Base-by-base conservation (phyloP, 2,797 vertebrate species). In the Hydrolagus colliei region DNA sequence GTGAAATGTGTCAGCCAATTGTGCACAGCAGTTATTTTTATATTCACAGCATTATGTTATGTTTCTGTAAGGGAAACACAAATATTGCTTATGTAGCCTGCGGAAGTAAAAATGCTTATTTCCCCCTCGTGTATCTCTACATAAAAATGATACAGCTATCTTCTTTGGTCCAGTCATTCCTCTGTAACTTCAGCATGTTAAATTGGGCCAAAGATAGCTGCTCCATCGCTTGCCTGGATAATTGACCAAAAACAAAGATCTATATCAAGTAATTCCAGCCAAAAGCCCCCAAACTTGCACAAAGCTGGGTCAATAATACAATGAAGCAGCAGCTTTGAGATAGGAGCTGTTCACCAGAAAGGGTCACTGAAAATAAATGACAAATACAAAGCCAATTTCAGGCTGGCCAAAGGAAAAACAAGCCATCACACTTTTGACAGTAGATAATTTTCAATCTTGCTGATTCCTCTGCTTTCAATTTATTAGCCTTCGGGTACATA, bases 311-410 rank as follows among this genome's bases (percentile, higher is more conserved):
- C 52, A 76, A 35, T 85, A 85, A 71, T 68, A 62, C 59, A 79
- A n/a, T 22, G 41, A 75, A n/a, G 84, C 75, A 72, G 71, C 35
- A 10, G 85, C 20, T 72, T 72, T 82, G 16, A 87, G 62, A 76
- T 4, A 7, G 78, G 67, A 86, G 74, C 22, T n/a, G 62, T 86
- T 72, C 73, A 84, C 59, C 52, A 27, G 72, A 74, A 86, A 77
- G 74, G 63, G 74, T 78, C 61, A 67, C 41, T 67, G 13, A 22
- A 86, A 76, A 78, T 18, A 78, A 75, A 86, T 86, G 74, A 74
- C 74, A 86, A 78, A 78, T 62, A 65, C 14, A 86, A 59, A 86
- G 74, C 61, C 73, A 86, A 86, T 86, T 78, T 78, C 86, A 86
- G 18, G 32, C 86, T 20, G 20, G 86, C 73, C 73, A 59, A 82